Base-by-base conservation (phyloP, 2,797 vertebrate species). In the Cottoperca gobio region DNA sequence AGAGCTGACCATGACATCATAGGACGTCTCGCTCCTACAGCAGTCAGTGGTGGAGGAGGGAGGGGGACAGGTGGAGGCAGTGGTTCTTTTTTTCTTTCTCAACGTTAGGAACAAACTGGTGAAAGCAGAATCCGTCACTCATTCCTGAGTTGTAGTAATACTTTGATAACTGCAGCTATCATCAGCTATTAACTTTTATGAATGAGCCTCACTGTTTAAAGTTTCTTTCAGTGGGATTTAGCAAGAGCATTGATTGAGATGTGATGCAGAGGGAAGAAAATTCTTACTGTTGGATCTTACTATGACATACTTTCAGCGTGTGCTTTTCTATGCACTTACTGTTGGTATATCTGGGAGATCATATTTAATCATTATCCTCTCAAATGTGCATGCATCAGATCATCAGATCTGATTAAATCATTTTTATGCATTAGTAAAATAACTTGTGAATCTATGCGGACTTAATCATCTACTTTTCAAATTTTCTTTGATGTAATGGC, bases 1-100 rank as follows among this genome's bases (percentile, higher is more conserved):
- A 90, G 85, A 92, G 92, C 82, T 48, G 70, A 77, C 31, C 55
- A 68, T 94, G 92, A 94, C 93, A 92, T 94, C 94, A 94, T 74
- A 88, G 87, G 80, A 86, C 72, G 78, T 83, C 83, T 85, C 71
- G 52, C 77, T 90, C 94, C 92, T 85, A 92, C 92, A 71, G 64
- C 71, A 48, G 53, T 55, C 74, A 43, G 70, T 6, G 70, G 73
- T 40, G 49, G 52, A 52, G 14, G 43, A 16, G 24, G 62, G 23
- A 28, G 28, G 33, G 35, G 5, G 59, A 71, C 86, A 89, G 87
- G 86, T 89, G 86, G 75, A 82, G 67, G 66, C 57, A 62, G 40
- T 3, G 16, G 8, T 33, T 74, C 54, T 67, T 53, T 59, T 26
- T 70, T 4, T 64, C 48, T 70, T 46, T 70, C 37, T 67, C 17